Base-by-base conservation (phyloP, 2,888 invertebrate genomes). In the Drosophila maculinotata region DNA sequence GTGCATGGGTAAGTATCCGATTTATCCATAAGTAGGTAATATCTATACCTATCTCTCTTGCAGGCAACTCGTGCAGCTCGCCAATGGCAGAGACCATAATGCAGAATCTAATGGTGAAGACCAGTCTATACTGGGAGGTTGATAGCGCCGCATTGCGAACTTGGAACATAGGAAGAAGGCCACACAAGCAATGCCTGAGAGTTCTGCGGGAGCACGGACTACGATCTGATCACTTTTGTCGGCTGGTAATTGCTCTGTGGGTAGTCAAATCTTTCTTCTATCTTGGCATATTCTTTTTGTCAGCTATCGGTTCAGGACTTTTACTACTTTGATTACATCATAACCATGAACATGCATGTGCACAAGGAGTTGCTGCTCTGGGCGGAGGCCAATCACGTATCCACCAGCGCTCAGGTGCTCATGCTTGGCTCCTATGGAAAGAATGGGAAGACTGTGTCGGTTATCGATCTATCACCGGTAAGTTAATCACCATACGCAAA, bases 71-170 rank as follows among this genome's bases (percentile, higher is more conserved):
- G 68, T 98, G 98, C 90, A 94, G 98, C 4, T 98, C 98, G 3
- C 97, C 98, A 0, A 98, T 98, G 90, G 98, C 98, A 7, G 98
- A 98, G 91, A 97, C 96, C 2, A 96, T 98, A 3, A 97, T 98
- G 90, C 92, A 93, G 54, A 68, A 81, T 59, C 59, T 90, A 1
- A 69, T 89, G 58, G 69, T 63, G 0, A 81, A 78, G 47, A 92
- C 94, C 60, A 70, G 79, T 28, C 75, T 89, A 0, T 69, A 93
- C 80, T 98, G 97, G 98, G 93, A 94, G 72, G 94, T 96, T 1
- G 97, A 98, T 87, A 98, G 98, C 92, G 97, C 97, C 0, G 98
- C 95, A 0, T 93, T 97, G 39, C 96, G 96, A 6, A 93, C 94
- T 9, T 98, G 96, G 95, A 97, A 98, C 92, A 94, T 94, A 9